Percentiles rank a stretch among this genome's conserved stretches.
Conservation (phyloP, 1,140 invertebrate species). For the fruit fly (Drosophila melanogaster) region DNA sequence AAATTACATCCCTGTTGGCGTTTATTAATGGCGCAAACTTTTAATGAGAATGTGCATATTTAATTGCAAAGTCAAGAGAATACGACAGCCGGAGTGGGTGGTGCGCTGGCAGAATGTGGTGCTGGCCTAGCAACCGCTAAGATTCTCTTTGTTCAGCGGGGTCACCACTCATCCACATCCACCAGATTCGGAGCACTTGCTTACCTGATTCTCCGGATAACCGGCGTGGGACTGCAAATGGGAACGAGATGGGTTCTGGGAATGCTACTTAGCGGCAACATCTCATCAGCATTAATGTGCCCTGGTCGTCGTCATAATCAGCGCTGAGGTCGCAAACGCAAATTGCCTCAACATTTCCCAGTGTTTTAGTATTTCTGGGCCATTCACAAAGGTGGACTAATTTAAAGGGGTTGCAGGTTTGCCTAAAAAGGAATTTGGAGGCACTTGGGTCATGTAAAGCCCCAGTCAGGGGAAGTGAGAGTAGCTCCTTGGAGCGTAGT, state of each 20-base stretch:
- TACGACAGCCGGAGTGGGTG: slow-evolving; percentile 32
- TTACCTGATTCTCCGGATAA: slow-evolving; percentile 39
- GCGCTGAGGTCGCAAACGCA: slow-evolving; percentile 62
- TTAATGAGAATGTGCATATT: slow-evolving; percentile 84
- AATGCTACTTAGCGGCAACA: slow-evolving; percentile 78
- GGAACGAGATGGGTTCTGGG: slow-evolving; percentile 56
- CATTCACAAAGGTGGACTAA: slow-evolving; percentile 48
- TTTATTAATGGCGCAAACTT: slow-evolving; percentile 84
- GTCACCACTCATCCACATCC: slow-evolving; percentile 27
- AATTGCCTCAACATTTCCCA: slow-evolving; percentile 55
- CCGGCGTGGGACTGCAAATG: slow-evolving; percentile 14
- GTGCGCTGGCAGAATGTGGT: slow-evolving; percentile 10
- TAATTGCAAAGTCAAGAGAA: slow-evolving; percentile 80
- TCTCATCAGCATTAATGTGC: slow-evolving; percentile 78
- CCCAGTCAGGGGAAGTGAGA: no score
- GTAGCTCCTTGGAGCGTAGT: no score
- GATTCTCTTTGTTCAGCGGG: slow-evolving; percentile 39
- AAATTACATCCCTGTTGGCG: slow-evolving; percentile 82
- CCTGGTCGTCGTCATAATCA: slow-evolving; percentile 75
- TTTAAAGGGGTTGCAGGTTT: background rate
- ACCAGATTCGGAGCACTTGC: slow-evolving; percentile 36
- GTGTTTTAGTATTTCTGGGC: slow-evolving; percentile 13
- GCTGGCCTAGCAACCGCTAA: slow-evolving; percentile 63
- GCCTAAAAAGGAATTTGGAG: no score
- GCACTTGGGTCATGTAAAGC: no score